Evolutionary conservation across 2,113 vertebrate genomes (phyloP), one percentile per base, ranked within the genome.

Genomic region (Columba livia): DNA sequence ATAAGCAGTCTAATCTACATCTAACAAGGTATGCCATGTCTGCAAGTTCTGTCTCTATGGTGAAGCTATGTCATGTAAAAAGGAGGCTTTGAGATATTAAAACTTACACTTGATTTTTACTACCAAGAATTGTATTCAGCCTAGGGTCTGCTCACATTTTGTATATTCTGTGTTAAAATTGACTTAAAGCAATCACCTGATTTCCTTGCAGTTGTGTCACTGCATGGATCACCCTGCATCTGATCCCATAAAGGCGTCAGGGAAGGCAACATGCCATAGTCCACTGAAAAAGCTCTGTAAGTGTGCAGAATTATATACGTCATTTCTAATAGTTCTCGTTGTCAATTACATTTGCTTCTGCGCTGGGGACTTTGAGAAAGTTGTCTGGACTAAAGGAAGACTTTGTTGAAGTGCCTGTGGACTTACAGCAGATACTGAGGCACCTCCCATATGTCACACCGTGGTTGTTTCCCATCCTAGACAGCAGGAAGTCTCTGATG

Each of bases 381-480:
- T 19, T 58, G 13, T 11, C 53, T 67, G 10, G 36, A 28, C 31
- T 71, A 40, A 84, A 53, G 58, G 16, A 90, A 77, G 28, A 15
- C 56, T 65, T 51, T 47, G 44, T 12, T 71, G 34, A 71, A 72
- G 36, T 25, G 24, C 20, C 26, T 21, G 8, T 58, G 51, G 48
- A 44, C 34, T 87, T 6, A 7, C 40, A 32, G 9, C 74, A 19
- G 23, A 38, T 66, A 8, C 25, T 4, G n/a, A 71, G 34, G 34
- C 9, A 21, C 11, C 74, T 65, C 31, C 60, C 2, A 0, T 21
- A 10, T 4, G 8, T 62, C 53, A 40, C 3, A 10, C 28, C 0
- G 0, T 60, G 47, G 36, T 51, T 3, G 0, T 71, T 82, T 61
- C 51, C 58, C 44, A 28, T 53, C 11, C 25, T 56, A 34, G 31